A percentile compares a stretch with the other conserved stretches of the same genome.
phyloP scores from a whole-genome alignment of 2,888 invertebrate species.

The Dynastes maya region DNA sequence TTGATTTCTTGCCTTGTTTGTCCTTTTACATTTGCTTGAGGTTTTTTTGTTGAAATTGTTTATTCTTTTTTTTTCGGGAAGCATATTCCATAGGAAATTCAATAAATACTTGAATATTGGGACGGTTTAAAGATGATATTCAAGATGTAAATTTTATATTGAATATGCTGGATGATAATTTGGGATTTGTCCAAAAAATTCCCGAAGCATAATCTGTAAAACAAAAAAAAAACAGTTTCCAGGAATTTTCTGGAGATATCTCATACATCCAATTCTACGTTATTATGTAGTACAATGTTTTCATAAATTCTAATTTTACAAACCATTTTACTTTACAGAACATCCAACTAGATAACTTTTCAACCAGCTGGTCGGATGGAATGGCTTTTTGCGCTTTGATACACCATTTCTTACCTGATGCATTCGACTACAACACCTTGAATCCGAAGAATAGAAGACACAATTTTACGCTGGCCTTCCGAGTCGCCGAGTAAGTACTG shows the following conservation, averaged over 20 bases:
- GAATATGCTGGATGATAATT: no score
- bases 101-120: no score
- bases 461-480: constrained; percentile 98
- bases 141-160: no score
- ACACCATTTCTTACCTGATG: constrained; percentile 97
- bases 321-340: constrained; percentile 76
- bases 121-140: no score
- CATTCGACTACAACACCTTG: constrained; percentile 94
- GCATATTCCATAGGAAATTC: no score
- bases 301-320: no score
- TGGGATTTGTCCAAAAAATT: no score
- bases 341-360: constrained; percentile 98
- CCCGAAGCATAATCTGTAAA: no score
- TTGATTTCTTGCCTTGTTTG: background rate
- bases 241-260: background rate
- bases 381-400: constrained; percentile 99
- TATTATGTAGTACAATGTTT: no score
- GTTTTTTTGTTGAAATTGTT: background rate
- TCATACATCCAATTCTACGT: no score
- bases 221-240: no score
- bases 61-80: background rate
- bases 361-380: constrained; percentile 98
- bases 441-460: constrained; percentile 91
- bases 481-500: constrained; percentile 93
- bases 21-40: background rate